Base-by-base conservation (phyloP, 1,140 invertebrate species). In the Reticulitermes speratus region DNA sequence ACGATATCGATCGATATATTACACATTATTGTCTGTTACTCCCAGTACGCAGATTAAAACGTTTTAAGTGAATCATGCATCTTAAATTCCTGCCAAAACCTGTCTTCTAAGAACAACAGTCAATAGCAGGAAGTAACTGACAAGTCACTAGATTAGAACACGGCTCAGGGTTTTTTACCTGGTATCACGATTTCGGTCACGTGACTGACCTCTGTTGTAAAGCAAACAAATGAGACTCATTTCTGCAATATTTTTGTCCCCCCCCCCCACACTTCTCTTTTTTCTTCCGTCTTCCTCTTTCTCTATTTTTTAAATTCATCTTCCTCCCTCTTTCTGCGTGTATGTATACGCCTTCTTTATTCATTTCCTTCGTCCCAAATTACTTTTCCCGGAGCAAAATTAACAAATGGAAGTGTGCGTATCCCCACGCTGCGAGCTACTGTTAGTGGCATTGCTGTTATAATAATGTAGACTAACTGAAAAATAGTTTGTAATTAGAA, bases 201-300 rank as follows among this genome's bases (percentile, higher is more conserved):
- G 65, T 75, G 65, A 75, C 65, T 75, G 65, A 75, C 65, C 65
- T 75, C 65, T 30, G 65, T 75, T 75, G 65, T 75, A 75, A 75
- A 30, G 65, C 65, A 75, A 75, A 75, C 65, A 75, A 75, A 75
- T 75, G 65, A 75, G 65, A 75, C 65, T 75, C 65, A 75, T 75
- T 75, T 75, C 65, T 75, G 65, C 65, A 75, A 75, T 75, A 75
- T 75, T 75, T 75, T 30, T n/a, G 9, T 25, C 9, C 65, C n/a
- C 16, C 65, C 59, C 21, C 21, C 21, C 21, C 59, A 65, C 59
- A n/a, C 25, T 19, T 23, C 21, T 19, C 59, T 8, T 21, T 19
- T 21, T 65, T 16, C 59, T 65, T 65, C 21, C 59, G 25, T 65
- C 59, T 19, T n/a, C 7, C 59, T 65, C 59, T 65, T 65, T 65